Evolutionary conservation across 2,113 vertebrate genomes (phyloP).

Genomic region (Montifringilla adamsi): DNA sequence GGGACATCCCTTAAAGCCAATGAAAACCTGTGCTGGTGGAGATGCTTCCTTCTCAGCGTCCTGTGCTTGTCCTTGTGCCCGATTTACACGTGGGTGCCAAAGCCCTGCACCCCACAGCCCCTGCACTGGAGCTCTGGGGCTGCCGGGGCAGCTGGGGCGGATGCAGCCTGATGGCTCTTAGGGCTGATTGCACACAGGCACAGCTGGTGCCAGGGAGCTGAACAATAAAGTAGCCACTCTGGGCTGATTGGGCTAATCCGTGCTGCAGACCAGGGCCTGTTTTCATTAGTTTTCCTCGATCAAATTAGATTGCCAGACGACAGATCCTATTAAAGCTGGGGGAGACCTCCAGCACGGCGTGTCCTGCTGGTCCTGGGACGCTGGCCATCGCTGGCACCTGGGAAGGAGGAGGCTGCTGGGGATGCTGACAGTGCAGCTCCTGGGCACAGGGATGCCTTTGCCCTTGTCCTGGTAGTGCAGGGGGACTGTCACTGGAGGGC

Average conservation of each 20-base stretch:
- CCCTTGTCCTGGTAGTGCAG: neutral
- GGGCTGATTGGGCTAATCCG: slow-evolving; percentile 27
- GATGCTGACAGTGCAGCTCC: neutral
- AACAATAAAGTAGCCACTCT: slow-evolving; percentile 53
- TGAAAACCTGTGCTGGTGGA: neutral
- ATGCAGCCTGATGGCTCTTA: slow-evolving; percentile 37
- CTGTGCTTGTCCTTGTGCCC: neutral
- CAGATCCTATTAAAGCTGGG: slow-evolving; percentile 60
- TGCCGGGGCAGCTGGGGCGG: slow-evolving; percentile 69
- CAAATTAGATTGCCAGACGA: slow-evolving; percentile 59
- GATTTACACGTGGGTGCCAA: accelerated
- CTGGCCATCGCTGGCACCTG: neutral
- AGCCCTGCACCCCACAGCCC: neutral
- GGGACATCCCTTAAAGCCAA: neutral
- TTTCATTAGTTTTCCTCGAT: slow-evolving; percentile 39
- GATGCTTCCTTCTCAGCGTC: neutral
- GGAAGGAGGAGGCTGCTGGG: neutral
- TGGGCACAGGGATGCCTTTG: neutral
- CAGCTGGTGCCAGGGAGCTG: slow-evolving; percentile 72
- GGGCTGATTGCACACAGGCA: slow-evolving; percentile 52
- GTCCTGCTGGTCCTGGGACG: neutral
- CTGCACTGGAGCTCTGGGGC: neutral
- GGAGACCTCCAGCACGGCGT: slow-evolving; percentile 1
- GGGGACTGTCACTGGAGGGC: neutral
- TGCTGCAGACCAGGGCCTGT: slow-evolving; percentile 25